Evolutionary conservation across 2,888 invertebrate genomes (phyloP).

Genomic region (Mimumesa dahlbomi): DNA sequence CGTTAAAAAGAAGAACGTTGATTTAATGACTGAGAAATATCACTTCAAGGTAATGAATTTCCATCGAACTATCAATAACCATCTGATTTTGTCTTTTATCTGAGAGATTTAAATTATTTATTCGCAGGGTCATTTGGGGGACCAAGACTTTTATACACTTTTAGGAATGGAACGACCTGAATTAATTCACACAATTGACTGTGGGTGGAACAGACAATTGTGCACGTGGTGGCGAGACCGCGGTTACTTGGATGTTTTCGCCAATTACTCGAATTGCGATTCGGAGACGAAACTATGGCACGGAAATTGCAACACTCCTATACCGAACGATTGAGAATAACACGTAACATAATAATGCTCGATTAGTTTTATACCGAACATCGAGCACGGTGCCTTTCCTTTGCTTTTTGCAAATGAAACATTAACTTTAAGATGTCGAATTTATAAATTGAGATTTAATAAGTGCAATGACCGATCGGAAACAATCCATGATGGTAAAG

Average conservation of each 20-base stretch:
- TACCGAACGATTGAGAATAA: conserved; percentile 82
- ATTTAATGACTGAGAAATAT: conserved; percentile 83
- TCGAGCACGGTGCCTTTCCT: too few relatives aligned
- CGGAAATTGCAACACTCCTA: conserved; percentile 88
- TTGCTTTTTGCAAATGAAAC: too few relatives aligned
- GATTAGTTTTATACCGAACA: too few relatives aligned
- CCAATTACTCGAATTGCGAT: conserved; percentile 86
- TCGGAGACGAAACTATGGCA: conserved; percentile 86
- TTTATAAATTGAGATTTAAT: too few relatives aligned
- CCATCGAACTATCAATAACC: background rate
- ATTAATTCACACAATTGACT: conserved; percentile 87
- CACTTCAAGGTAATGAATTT: conserved; percentile 81
- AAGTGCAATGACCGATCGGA: background rate
- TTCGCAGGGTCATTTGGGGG: conserved; percentile 87
- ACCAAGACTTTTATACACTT: conserved; percentile 91
- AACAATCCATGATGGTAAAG: background rate
- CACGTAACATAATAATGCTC: too few relatives aligned
- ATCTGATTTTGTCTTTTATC: too few relatives aligned
- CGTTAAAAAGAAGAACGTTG: conserved; percentile 82
- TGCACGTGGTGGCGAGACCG: conserved; percentile 91
- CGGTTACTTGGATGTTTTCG: conserved; percentile 87
- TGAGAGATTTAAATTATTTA: background rate
- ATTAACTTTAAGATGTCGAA: too few relatives aligned
- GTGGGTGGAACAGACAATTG: conserved; percentile 90
- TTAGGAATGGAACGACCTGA: conserved; percentile 86